Percentiles rank a stretch among this genome's conserved stretches.
Evolutionary conservation across 1,140 invertebrate genomes (phyloP).

Genomic region (Drosophila elegans): DNA sequence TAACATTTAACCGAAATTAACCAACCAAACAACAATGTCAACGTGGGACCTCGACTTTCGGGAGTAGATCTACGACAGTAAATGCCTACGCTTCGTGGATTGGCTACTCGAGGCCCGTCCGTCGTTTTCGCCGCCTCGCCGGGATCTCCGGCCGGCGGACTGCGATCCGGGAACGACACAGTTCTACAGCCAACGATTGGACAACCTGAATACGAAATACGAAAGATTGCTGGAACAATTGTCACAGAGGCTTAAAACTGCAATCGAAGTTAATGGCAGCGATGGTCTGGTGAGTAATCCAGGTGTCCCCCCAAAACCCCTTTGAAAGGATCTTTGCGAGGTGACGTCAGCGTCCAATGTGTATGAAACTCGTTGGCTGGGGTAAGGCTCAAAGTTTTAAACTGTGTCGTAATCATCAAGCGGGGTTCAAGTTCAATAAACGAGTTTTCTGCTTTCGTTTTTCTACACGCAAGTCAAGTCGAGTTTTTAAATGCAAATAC

Average conservation of each 20-base stretch:
- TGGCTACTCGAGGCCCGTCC: slow-evolving; percentile 90
- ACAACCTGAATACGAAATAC: slow-evolving; percentile 93
- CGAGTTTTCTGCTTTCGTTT: slow-evolving; percentile 67
- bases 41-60: slow-evolving; percentile 15
- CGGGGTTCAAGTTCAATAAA: slow-evolving; percentile 69
- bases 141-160: slow-evolving; percentile 77
- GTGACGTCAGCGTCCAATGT: slow-evolving; percentile 55
- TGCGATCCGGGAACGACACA: slow-evolving; percentile 88
- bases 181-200: slow-evolving; percentile 92
- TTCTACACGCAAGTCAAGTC: slow-evolving; percentile 28
- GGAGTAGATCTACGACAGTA: slow-evolving; percentile 90
- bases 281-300: slow-evolving; percentile 87
- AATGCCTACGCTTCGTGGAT: slow-evolving; percentile 94
- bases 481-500: slow-evolving; percentile 56
- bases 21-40: slow-evolving; percentile 45
- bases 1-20: slow-evolving; percentile 83
- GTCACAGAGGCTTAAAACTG: slow-evolving; percentile 87
- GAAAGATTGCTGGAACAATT: slow-evolving; percentile 90
- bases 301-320: neutral
- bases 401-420: slow-evolving; percentile 9
- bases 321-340: slow-evolving; percentile 38
- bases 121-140: slow-evolving; percentile 82
- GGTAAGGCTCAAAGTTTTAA: slow-evolving; percentile 7
- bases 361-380: slow-evolving; percentile 22
- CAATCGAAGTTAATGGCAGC: slow-evolving; percentile 84